Base-by-base conservation (phyloP, 1,140 invertebrate genomes). In the Drosophila quadrilineata region DNA sequence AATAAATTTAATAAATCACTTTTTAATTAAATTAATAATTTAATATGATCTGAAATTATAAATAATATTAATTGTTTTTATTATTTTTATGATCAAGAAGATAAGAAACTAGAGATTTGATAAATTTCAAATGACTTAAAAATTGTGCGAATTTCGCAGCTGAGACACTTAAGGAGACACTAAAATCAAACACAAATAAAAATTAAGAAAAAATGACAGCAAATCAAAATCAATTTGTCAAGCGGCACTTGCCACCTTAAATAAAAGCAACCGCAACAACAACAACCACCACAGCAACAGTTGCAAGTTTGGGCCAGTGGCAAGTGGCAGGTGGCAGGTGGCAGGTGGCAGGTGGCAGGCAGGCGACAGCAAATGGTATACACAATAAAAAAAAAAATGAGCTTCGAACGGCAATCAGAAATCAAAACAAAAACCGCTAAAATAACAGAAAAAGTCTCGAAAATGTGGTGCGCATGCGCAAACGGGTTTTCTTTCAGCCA, bases 371-470 rank as follows among this genome's bases (percentile, higher is more conserved):
- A n/a, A n/a, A n/a, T n/a, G n/a, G n/a, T n/a, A n/a, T n/a, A 36
- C 50, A 29, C 9, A n/a, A 48, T 17, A 48, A 21, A 45, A n/a
- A 45, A 50, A 62, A 58, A 71, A 43, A 63, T 65, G 76, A n/a
- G n/a, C n/a, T 52, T 74, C 70, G 74, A 84, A 84, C 77, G 79
- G 77, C 79, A 85, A 77, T 77, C 77, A 85, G 77, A 84, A 84
- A 84, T 84, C 77, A 84, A 84, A 84, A 84, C 77, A 84, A 84
- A 84, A 84, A 85, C 77, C 77, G 77, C 77, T 84, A 85, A 84
- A 84, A 84, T 77, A 77, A 84, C 79, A 84, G 53, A 85, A 84
- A 84, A 72, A 80, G 53, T 46, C 43, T 62, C 67, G 64, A 63
- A 73, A n/a, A 57, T 60, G 62, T 69, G 70, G 73, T 57, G 75